Conservation (phyloP, 2,113 vertebrate genomes). For the Mus pahari region DNA sequence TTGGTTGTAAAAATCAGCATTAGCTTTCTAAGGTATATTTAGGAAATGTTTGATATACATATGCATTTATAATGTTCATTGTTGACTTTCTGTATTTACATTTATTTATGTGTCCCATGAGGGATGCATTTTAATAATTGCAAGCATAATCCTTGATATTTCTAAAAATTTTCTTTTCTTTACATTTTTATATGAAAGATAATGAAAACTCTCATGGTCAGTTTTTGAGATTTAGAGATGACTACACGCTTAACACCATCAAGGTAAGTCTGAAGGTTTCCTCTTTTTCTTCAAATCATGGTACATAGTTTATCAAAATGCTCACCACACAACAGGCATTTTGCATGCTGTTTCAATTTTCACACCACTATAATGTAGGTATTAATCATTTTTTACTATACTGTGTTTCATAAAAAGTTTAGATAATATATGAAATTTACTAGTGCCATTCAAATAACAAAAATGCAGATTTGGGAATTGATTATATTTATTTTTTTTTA, state of each 20-base stretch:
- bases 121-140: not conserved
- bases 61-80: constrained; percentile 6
- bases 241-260: constrained; percentile 75
- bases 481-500: not conserved
- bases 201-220: constrained; percentile 10
- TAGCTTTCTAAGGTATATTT: constrained; percentile 1
- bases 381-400: constrained; percentile 50
- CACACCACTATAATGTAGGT: not conserved
- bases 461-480: constrained; percentile 10
- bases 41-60: not conserved
- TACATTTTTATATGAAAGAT: constrained; percentile 65
- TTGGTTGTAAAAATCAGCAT: not conserved
- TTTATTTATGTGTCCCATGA: not conserved
- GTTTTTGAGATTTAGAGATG: constrained; percentile 72
- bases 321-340: not conserved
- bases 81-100: not conserved
- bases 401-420: constrained; percentile 39
- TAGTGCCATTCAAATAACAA: not conserved
- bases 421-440: constrained; percentile 26
- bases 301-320: not conserved
- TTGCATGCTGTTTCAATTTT: constrained; percentile 51
- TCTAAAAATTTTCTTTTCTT: constrained; percentile 71
- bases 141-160: constrained; percentile 56
- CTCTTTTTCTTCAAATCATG: constrained; percentile 11
- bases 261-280: constrained; percentile 84